Evolutionary conservation across 2,113 vertebrate species (phyloP).

Genomic region (Telmatochromis sp.): DNA sequence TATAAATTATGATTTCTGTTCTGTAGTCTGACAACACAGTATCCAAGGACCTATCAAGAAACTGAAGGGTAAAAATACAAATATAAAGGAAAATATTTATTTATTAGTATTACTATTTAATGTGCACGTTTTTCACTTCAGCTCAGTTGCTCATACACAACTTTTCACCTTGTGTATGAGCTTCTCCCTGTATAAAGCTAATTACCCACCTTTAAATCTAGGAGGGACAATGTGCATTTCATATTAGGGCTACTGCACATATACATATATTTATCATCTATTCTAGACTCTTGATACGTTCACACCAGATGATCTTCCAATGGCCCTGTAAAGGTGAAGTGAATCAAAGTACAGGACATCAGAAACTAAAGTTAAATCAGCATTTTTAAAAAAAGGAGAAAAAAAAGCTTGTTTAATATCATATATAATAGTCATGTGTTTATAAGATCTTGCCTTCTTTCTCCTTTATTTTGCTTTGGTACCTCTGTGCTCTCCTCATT

Average conservation of each 20-base stretch:
- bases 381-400: too few relatives aligned
- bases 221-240: background rate
- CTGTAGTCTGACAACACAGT: background rate
- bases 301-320: background rate
- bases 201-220: background rate
- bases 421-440: background rate
- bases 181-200: background rate
- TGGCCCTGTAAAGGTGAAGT: background rate
- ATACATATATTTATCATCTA: background rate
- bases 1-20: background rate
- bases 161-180: background rate
- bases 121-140: background rate
- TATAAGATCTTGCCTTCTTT: background rate
- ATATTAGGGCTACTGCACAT: background rate
- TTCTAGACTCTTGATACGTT: background rate
- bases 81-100: background rate
- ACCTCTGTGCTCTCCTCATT: background rate
- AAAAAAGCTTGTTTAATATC: background rate
- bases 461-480: background rate
- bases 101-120: background rate
- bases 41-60: background rate
- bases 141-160: background rate
- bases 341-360: background rate
- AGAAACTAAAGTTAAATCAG: background rate
- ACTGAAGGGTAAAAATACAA: background rate